Evolutionary conservation across 2,113 vertebrate genomes (phyloP), one percentile per base, ranked within the genome.

Genomic region (Oenanthe oenanthe): DNA sequence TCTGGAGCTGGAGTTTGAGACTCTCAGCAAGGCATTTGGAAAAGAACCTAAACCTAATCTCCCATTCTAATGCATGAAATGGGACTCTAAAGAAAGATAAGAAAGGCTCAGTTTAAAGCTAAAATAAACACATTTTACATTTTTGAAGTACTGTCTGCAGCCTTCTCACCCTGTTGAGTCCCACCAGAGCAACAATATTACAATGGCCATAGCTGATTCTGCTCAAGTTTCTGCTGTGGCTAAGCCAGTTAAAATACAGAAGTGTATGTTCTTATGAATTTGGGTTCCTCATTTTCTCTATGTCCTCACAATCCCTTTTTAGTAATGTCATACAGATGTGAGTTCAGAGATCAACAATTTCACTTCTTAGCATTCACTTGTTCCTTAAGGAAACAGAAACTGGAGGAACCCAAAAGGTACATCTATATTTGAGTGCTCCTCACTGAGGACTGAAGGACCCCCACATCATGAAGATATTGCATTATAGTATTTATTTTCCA

Each of bases 291-390:
- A 63, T 78, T 80, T 32, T 54, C 40, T 66, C 43, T 22, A 17
- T 18, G 6, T 60, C 43, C 29, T 87, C 48, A 60, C 15, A 66
- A 85, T 43, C 6, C 18, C 42, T 67, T 77, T 90, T 58, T 36
- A 48, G 10, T 42, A 65, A 66, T 81, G 51, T 12, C 18, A 67
- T 57, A 71, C 12, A 72, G 62, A 53, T 56, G 12, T 51, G 22
- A 87, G 36, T 63, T 94, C 48, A 72, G 43, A 89, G 48, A 81
- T 88, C 17, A 48, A 32, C 32, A 87, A 7, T 31, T 88, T 84
- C 24, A 32, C 10, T 77, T 91, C 48, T 86, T 45, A 67, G 15
- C 31, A 58, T 60, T 62, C 34, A 29, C 5, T 70, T 75, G 4
- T 78, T 85, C 73, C 31, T 32, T 22, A 20, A 67, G 54, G 12